Conservation (phyloP, 30 jellyfish, hydroid and myxozoan species). For the Chrysaora quinquecirrha region DNA sequence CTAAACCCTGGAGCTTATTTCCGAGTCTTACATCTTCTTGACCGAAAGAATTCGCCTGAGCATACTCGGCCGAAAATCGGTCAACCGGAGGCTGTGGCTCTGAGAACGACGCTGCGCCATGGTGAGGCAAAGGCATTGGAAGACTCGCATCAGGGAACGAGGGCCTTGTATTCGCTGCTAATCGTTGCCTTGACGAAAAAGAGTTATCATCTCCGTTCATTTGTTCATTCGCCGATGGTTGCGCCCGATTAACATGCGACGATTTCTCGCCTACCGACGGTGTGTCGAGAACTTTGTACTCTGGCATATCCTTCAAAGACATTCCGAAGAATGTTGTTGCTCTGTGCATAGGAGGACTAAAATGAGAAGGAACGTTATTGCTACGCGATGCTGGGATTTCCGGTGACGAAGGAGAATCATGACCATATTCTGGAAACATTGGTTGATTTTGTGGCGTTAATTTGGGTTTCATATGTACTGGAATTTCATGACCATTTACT, state of each 20-base stretch:
- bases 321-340: slow-evolving; percentile 80
- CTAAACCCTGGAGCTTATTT: background rate
- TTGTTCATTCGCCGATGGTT: background rate
- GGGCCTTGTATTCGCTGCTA: slow-evolving; percentile 5
- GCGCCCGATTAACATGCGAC: slow-evolving; percentile 6
- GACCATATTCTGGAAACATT: slow-evolving; percentile 94
- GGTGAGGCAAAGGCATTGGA: background rate
- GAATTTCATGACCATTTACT: slow-evolving; percentile 96
- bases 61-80: slow-evolving; percentile 63
- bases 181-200: slow-evolving; percentile 34
- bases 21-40: background rate
- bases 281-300: slow-evolving; percentile 83
- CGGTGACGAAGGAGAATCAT: slow-evolving; percentile 59
- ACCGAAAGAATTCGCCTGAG: slow-evolving; percentile 56
- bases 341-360: slow-evolving; percentile 13
- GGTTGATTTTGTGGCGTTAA: slow-evolving; percentile 91
- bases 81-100: slow-evolving; percentile 25
- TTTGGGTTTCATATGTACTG: slow-evolving; percentile 93
- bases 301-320: slow-evolving; percentile 95
- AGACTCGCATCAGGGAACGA: slow-evolving; percentile 29
- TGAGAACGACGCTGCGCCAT: slow-evolving; percentile 2
- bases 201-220: slow-evolving; percentile 9
- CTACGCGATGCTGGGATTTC: slow-evolving; percentile 46
- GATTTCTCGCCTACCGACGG: slow-evolving; percentile 63
- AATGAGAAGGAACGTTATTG: slow-evolving; percentile 40